These are phyloP conservation scores for Leucoma salicis DNA, from an alignment of 2,888 invertebrate genomes.

Conservation along the genomic window DNA sequence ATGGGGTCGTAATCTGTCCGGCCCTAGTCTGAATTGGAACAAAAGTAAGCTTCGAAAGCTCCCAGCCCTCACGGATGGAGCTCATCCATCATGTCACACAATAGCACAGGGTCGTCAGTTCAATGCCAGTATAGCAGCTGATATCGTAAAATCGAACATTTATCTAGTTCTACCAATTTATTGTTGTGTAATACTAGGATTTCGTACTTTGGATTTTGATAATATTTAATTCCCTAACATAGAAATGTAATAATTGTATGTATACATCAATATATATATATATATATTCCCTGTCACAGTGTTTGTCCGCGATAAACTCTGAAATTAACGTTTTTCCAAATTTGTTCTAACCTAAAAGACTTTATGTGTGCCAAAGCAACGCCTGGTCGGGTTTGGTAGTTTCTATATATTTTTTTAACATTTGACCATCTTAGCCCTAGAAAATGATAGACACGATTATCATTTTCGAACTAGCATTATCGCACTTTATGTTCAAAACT, in stretches of 20 bases:
- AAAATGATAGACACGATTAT: no score
- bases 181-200: conserved; percentile 27
- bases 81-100: conserved; percentile 65
- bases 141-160: conserved; percentile 30
- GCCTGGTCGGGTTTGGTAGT: no score
- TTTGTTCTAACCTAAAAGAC: no score
- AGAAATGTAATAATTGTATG: not conserved
- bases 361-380: no score
- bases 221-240: not conserved
- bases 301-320: no score
- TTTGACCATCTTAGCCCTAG: no score
- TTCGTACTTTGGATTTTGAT: conserved; percentile 19
- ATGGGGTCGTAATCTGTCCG: conserved; percentile 30
- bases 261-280: not conserved
- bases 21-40: conserved; percentile 21
- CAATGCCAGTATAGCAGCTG: conserved; percentile 46
- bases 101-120: conserved; percentile 38
- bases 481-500: no score
- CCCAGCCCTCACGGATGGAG: conserved; percentile 53
- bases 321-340: no score
- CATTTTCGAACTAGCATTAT: no score
- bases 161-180: conserved; percentile 7
- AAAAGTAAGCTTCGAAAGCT: conserved; percentile 47
- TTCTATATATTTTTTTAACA: no score
- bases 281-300: no score